Conservation (phyloP, 2,113 vertebrate species). For the Noturus placidus region DNA sequence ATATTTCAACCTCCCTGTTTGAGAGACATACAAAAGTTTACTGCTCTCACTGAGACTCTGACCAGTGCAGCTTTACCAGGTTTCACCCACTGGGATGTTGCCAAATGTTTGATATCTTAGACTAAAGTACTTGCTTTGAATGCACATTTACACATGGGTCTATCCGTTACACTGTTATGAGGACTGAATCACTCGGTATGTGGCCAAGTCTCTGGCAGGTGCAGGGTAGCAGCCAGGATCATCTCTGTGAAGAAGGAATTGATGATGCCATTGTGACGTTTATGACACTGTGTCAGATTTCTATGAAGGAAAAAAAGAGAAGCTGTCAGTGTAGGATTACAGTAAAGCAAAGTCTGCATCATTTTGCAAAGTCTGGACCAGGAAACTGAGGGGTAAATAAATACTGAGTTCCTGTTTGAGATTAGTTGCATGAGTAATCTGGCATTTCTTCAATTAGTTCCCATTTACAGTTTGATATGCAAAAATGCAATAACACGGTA, state of each 20-base stretch:
- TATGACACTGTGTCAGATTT: constrained; percentile 56
- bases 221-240: constrained; percentile 56
- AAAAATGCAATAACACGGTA: neutral
- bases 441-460: neutral
- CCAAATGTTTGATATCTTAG: constrained; percentile 77
- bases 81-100: constrained; percentile 61
- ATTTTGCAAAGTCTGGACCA: neutral
- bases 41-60: constrained; percentile 41
- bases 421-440: neutral
- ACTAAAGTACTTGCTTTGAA: constrained; percentile 69
- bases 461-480: neutral
- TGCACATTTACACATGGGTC: constrained; percentile 58
- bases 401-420: neutral
- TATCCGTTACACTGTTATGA: constrained; percentile 57
- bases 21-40: constrained; percentile 33
- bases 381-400: neutral
- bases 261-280: constrained; percentile 53
- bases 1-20: constrained; percentile 33
- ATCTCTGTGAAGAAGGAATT: constrained; percentile 56
- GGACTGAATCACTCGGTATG: constrained; percentile 55
- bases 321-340: constrained; percentile 18
- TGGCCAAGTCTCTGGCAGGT: constrained; percentile 64
- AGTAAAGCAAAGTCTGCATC: constrained; percentile 30
- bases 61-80: constrained; percentile 59
- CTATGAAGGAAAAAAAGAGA: constrained; percentile 40